Base-by-base conservation (phyloP, 2,113 vertebrate genomes). In the Onychorhynchus coronatus region DNA sequence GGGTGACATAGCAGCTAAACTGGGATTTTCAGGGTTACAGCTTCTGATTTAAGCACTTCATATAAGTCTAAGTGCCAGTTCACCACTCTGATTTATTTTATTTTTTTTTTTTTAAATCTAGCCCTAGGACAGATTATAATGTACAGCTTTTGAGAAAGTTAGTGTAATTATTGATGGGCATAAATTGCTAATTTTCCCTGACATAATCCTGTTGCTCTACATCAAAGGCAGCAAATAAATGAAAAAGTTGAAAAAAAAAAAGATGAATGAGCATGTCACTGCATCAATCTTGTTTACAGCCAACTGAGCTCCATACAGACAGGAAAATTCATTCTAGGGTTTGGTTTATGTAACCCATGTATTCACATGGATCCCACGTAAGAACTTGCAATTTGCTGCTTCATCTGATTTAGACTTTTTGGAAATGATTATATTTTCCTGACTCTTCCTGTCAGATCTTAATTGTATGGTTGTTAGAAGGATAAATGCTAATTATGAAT, bases 151-250 rank as follows among this genome's bases (percentile, higher is more conserved):
- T 24, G 76, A 74, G 41, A 88, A 97, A 82, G 59, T 61, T 79
- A 66, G 39, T 74, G n/a, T 55, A 84, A 77, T 88, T 88, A 80
- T 56, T 68, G 62, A 72, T 24, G 24, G 55, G 11, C n/a, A 24
- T 65, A 73, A 77, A 2, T 47, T 85, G 50, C 31, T 93, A 93
- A 95, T 95, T 94, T 97, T 88, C 53, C 44, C 22, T 97, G 53
- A 70, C 30, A 53, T 74, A 91, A 77, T 66, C 28, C 42, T 93
- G 35, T 49, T 91, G 55, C 66, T 92, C 31, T 68, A 80, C 56
- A 95, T 90, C 92, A 92, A 97, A 97, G 68, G 25, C 33, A 89
- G 20, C 8, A 91, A 91, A 73, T 52, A 80, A 92, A 91, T 92
- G 17, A 85, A 94, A 68, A 93, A 44, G 2, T 27, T 55, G 20